These are phyloP conservation scores for Pogonophryne albipinna DNA, from an alignment of 2,797 vertebrate species.

Conservation along the genomic window DNA sequence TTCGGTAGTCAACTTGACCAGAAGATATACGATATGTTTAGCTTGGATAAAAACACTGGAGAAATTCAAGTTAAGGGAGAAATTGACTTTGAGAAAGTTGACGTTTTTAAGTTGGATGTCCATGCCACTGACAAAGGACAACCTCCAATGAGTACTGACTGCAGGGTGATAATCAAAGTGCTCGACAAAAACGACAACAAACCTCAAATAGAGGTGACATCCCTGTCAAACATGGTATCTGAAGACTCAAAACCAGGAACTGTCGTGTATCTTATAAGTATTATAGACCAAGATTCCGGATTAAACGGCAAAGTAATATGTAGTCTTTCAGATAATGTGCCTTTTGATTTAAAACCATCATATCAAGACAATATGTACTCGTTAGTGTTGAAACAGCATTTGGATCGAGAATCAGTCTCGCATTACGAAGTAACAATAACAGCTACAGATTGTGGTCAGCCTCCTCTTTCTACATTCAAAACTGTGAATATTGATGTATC, in stretches of 20 bases:
- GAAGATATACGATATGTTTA: slow-evolving; percentile 56
- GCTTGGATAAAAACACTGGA: slow-evolving; percentile 62
- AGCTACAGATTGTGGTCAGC: slow-evolving; percentile 77
- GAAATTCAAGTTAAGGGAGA: slow-evolving; percentile 64
- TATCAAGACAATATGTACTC: slow-evolving; percentile 76
- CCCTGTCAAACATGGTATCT: slow-evolving; percentile 52
- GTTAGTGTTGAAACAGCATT: slow-evolving; percentile 50
- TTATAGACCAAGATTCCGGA: slow-evolving; percentile 68
- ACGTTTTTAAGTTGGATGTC: slow-evolving; percentile 65
- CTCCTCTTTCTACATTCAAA: slow-evolving; percentile 60
- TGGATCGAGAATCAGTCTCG: slow-evolving; percentile 72
- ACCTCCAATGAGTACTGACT: slow-evolving; percentile 65
- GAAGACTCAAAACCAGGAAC: slow-evolving; percentile 71
- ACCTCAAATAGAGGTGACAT: slow-evolving; percentile 73
- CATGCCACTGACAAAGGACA: slow-evolving; percentile 73
- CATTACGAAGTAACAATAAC: slow-evolving; percentile 73
- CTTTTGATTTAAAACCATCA: slow-evolving; percentile 75
- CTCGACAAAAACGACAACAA: slow-evolving; percentile 76
- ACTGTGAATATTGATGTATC: slow-evolving; percentile 69
- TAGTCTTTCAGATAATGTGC: slow-evolving; percentile 48
- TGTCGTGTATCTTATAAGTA: slow-evolving; percentile 72
- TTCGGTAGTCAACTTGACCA: slow-evolving; percentile 50
- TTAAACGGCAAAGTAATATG: slow-evolving; percentile 70
- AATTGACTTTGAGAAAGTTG: slow-evolving; percentile 71
- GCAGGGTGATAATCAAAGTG: slow-evolving; percentile 72